These are phyloP conservation scores for Carapus acus DNA, from an alignment of 2,797 vertebrate genomes.

Conservation along the genomic window DNA sequence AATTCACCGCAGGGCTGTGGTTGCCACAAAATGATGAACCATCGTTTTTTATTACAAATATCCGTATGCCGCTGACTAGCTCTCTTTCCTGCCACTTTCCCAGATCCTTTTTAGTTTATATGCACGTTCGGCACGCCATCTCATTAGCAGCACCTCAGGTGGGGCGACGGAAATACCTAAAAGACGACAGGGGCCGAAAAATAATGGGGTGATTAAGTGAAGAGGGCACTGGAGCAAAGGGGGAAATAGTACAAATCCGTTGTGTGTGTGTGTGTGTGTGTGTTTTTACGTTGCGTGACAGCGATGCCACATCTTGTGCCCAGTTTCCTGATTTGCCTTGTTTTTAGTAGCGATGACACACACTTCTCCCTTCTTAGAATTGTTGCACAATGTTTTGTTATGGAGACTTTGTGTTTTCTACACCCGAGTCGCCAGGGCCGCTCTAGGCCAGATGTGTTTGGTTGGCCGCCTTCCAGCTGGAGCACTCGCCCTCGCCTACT, in stretches of 20 bases:
- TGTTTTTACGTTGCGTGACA: neutral
- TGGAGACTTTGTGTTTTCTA: conserved; percentile 28
- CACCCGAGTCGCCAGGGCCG: conserved; percentile 8
- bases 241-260: too few relatives aligned
- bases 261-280: neutral
- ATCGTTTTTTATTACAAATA: neutral
- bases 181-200: too few relatives aligned
- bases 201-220: too few relatives aligned
- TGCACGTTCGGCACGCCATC: too few relatives aligned
- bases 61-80: too few relatives aligned
- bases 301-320: neutral
- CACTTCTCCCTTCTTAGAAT: conserved; percentile 22
- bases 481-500: conserved; percentile 10
- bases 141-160: too few relatives aligned
- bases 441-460: conserved; percentile 30
- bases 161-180: too few relatives aligned
- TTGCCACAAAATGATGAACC: conserved; percentile 4
- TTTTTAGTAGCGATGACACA: conserved; percentile 16
- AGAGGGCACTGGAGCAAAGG: too few relatives aligned
- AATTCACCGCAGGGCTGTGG: conserved; percentile 11
- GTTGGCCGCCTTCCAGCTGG: conserved; percentile 31
- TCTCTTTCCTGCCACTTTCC: too few relatives aligned
- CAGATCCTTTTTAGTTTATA: too few relatives aligned
- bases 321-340: conserved; percentile 22
- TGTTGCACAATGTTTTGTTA: conserved; percentile 44